phyloP scores from a whole-genome alignment of 2,113 vertebrate species.

The Cairina moschata region DNA sequence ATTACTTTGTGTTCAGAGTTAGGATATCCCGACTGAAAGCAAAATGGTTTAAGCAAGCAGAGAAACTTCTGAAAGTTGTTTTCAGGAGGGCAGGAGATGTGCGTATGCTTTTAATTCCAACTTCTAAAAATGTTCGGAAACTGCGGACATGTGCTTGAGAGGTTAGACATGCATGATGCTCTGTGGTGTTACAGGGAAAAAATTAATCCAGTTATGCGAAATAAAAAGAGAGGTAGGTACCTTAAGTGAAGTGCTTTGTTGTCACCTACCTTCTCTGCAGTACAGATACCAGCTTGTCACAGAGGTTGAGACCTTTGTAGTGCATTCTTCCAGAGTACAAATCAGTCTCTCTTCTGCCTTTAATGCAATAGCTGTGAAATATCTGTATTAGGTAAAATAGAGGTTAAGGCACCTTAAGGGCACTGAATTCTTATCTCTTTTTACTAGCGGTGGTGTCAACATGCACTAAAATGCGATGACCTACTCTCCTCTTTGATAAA shows the following conservation, averaged over 20 bases:
- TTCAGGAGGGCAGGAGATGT: neutral
- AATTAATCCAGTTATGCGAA: slow-evolving; percentile 17
- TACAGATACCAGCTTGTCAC: slow-evolving; percentile 5
- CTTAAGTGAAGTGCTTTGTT: slow-evolving; percentile 30
- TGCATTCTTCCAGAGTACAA: neutral
- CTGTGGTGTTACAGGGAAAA: neutral
- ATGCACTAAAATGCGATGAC: slow-evolving; percentile 72
- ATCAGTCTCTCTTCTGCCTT: slow-evolving; percentile 33
- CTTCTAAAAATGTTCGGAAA: neutral
- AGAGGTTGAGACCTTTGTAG: slow-evolving; percentile 37
- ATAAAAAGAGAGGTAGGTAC: neutral
- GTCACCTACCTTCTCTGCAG: neutral
- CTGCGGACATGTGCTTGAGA: rapidly evolving
- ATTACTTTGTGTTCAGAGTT: neutral
- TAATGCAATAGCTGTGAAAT: slow-evolving; percentile 38
- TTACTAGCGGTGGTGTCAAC: slow-evolving; percentile 71
- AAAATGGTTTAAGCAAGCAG: neutral
- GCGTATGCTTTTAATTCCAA: neutral
- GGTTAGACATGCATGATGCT: neutral
- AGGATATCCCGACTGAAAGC: neutral
- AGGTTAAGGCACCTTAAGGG: slow-evolving; percentile 72
- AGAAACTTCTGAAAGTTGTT: neutral
- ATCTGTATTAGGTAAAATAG: slow-evolving; percentile 64
- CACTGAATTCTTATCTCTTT: slow-evolving; percentile 72
- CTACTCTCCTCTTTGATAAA: slow-evolving; percentile 76